These are phyloP conservation scores for Anoncus sp. DNA, from an alignment of 2,888 invertebrate species.

Conservation along the genomic window DNA sequence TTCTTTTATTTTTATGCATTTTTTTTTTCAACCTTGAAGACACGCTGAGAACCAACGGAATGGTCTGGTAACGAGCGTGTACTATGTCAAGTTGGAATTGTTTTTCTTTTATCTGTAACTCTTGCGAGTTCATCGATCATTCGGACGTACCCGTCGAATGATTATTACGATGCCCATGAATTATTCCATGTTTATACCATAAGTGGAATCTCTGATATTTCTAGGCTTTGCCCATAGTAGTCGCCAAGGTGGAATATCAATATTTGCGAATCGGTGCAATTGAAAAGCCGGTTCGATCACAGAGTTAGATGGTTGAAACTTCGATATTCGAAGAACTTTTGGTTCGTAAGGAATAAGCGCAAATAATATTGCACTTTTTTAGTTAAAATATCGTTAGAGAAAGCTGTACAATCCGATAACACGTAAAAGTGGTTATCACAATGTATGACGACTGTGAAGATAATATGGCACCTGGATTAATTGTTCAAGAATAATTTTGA, in stretches of 20 bases:
- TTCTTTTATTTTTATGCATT: background rate
- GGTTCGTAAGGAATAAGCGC: background rate
- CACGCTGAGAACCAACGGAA: conserved; percentile 14
- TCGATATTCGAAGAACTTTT: background rate
- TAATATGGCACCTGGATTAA: no score
- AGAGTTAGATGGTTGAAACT: background rate
- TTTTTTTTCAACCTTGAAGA: conserved; percentile 9
- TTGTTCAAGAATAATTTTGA: no score
- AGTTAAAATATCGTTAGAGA: no score
- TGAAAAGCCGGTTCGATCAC: background rate
- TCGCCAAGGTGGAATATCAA: background rate
- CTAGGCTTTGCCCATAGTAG: background rate
- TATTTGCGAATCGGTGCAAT: background rate
- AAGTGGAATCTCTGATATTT: conserved; percentile 8
- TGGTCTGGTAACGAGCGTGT: conserved; percentile 37
- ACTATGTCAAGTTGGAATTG: conserved; percentile 28
- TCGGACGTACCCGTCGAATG: conserved; percentile 26
- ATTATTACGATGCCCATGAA: conserved; percentile 40
- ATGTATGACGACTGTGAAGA: background rate
- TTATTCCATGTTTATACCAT: conserved; percentile 37
- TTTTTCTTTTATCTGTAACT: conserved; percentile 17
- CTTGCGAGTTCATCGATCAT: conserved; percentile 39
- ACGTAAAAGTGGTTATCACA: conserved; percentile 1
- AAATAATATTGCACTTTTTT: no score
- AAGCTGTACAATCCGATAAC: background rate